Evolutionary conservation across 2,888 invertebrate species (phyloP).

Genomic region (Sinopyrophorus schimmeli): DNA sequence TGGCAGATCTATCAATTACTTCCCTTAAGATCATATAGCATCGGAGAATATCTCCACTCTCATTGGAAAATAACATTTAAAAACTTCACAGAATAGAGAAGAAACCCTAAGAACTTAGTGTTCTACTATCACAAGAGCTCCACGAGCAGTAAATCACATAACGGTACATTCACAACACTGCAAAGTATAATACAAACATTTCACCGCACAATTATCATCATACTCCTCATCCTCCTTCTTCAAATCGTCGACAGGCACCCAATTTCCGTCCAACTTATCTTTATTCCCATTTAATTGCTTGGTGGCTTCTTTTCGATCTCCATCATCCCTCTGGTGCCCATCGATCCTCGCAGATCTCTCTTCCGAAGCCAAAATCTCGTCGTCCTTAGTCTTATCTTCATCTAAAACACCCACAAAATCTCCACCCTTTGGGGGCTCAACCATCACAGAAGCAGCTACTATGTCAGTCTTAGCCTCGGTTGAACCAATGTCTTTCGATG

Average conservation of each 20-base stretch:
- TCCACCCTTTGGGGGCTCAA: conserved; percentile 29
- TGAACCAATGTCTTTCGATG: conserved; percentile 33
- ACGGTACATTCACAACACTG: conserved; percentile 67
- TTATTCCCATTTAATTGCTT: conserved; percentile 26
- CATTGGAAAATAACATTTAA: no score
- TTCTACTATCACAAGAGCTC: conserved; percentile 26
- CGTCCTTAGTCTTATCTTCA: conserved; percentile 16
- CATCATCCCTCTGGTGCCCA: conserved; percentile 21
- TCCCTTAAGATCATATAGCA: no score
- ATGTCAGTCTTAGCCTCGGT: conserved; percentile 21
- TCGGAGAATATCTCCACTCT: no score
- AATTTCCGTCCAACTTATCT: conserved; percentile 28
- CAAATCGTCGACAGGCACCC: conserved; percentile 20
- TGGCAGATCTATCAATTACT: no score
- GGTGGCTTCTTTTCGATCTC: conserved; percentile 22
- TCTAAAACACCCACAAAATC: conserved; percentile 16
- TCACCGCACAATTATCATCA: conserved; percentile 63
- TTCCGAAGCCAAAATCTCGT: conserved; percentile 21
- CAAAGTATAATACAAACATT: conserved; percentile 65
- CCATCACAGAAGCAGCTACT: conserved; percentile 24
- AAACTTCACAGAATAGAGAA: no score
- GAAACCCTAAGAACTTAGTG: no score
- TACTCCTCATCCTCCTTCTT: conserved; percentile 47
- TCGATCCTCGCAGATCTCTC: conserved; percentile 28
- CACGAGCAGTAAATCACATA: conserved; percentile 35